Evolutionary conservation across 2,888 invertebrate species (phyloP), one percentile per base, ranked within the genome.

Genomic region (Alviniconcha strummeri): DNA sequence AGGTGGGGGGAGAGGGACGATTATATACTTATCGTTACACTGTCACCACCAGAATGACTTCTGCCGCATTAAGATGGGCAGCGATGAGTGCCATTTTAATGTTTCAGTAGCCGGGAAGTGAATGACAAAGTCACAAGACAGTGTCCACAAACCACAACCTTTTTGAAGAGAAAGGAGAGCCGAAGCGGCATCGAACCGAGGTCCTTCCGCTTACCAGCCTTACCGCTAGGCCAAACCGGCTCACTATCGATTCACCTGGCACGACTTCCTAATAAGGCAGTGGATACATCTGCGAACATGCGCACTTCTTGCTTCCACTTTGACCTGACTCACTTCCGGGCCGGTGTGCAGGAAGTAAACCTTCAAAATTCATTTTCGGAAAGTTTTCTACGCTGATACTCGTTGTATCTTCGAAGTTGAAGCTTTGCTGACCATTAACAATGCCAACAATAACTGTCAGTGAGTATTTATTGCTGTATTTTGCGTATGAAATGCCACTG

Each of bases 331-430:
- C 85, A 87, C 82, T 87, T 87, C 87, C 87, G 84, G 79, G 80
- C 87, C 87, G 87, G 85, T 76, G 74, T 69, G 69, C 72, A 84
- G 87, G 87, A 87, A 85, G 87, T 85, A 83, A 85, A 84, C 71
- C 81, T 74, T 11, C 19, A 54, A 36, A 72, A 75, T 4, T 17
- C 75, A 55, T 55, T 36, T 36, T 3, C 1, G 36, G 3, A 36
- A 36, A 3, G 1, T 36, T 36, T 36, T 36, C 36, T 36, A 36
- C 36, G 36, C 36, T 36, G 3, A 36, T 36, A 36, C 36, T 36
- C 36, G 36, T 36, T 36, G 36, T 36, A 36, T 36, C 36, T 52
- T 78, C 11, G 4, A 64, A n/a, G 64, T 19, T 64, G 69, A 56
- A 52, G 57, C 56, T 5, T 36, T 64, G 8, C 71, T 2, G 52